Evolutionary conservation across 1,140 invertebrate genomes (phyloP), one percentile per base, ranked within the genome.

Genomic region (Heliconius congener): DNA sequence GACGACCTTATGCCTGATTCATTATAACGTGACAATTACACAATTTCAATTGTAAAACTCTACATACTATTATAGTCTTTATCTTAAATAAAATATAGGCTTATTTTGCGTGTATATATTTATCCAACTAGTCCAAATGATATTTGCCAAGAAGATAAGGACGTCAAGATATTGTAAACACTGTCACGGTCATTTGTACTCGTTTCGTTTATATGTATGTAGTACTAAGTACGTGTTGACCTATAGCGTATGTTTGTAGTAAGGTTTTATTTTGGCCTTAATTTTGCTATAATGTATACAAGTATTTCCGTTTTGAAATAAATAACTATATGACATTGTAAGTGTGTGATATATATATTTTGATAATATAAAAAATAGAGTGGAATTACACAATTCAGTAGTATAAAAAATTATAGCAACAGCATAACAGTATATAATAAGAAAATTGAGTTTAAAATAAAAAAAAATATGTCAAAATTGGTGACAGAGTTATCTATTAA

Each of bases 1-100:
- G 77, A 50, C 75, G 86, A 84, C 87, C 87, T 88, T 78, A 57
- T 85, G 23, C 23, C 85, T 81, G 73, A 77, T 73, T 77, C 78
- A 80, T 78, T 77, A 71, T 77, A 77, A 76, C 13, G 23, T 27
- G 66, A 50, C 23, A 66, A 81, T 76, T 73, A 30, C 23, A 76
- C 30, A 50, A 72, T 80, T 39, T 57, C 42, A 39, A 73, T 60
- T 73, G 19, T 77, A 30, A 77, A 50, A 37, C 60, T 71, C 30
- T 71, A 74, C 73, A 75, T 30, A 11, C 57, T 37, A 78, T 71
- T 75, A 39, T 75, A 71, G 8, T 27, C 39, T 27, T 19, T 78
- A 81, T 39, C 42, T 16, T 37, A 11, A 60, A 18, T n/a, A 4
- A 9, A 73, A 18, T 39, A 37, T 42, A 46, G 30, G 9, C 19